A percentile compares a stretch with the other conserved stretches of the same genome.
Conservation (phyloP, 2,888 invertebrate species). For the Drosophila ustulata region DNA sequence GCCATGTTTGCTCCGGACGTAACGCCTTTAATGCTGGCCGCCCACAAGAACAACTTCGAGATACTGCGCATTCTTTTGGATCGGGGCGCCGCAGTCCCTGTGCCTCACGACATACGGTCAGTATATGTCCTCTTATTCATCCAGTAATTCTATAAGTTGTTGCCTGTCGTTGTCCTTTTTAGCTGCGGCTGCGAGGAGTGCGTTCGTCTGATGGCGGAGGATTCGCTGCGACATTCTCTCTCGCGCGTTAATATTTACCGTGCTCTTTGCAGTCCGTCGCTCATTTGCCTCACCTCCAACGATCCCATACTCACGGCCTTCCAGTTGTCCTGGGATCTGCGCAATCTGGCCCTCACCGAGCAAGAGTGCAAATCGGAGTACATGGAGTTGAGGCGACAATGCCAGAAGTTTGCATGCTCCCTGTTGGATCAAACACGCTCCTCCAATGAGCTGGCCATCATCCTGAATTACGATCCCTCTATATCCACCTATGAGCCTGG, state of each 20-base stretch:
- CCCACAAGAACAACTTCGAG: slow-evolving; percentile 98
- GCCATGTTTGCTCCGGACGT: slow-evolving; percentile 96
- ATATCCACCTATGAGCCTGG: slow-evolving; percentile 90
- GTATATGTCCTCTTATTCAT: no score
- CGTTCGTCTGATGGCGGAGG: slow-evolving; percentile 90
- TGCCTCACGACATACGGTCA: slow-evolving; percentile 91
- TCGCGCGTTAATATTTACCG: slow-evolving; percentile 96
- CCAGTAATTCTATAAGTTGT: not conserved
- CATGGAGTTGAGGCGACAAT: slow-evolving; percentile 92
- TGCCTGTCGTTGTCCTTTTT: not conserved
- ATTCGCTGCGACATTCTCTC: slow-evolving; percentile 92
- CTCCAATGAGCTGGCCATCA: slow-evolving; percentile 96
- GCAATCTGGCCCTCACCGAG: slow-evolving; percentile 95
- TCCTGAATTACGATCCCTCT: slow-evolving; percentile 96
- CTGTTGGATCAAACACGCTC: slow-evolving; percentile 95
- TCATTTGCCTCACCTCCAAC: slow-evolving; percentile 95
- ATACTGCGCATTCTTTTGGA: slow-evolving; percentile 97
- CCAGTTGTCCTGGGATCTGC: slow-evolving; percentile 96
- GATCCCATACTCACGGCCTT: slow-evolving; percentile 98
- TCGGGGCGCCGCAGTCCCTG: slow-evolving; percentile 95
- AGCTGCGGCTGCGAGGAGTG: slow-evolving; percentile 96
- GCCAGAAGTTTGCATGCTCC: slow-evolving; percentile 96
- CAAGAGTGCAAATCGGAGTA: slow-evolving; percentile 98
- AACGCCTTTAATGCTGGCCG: slow-evolving; percentile 96
- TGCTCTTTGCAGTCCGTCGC: slow-evolving; percentile 96